These are phyloP conservation scores for Daboia siamensis DNA, from an alignment of 2,113 vertebrate species.

Conservation along the genomic window DNA sequence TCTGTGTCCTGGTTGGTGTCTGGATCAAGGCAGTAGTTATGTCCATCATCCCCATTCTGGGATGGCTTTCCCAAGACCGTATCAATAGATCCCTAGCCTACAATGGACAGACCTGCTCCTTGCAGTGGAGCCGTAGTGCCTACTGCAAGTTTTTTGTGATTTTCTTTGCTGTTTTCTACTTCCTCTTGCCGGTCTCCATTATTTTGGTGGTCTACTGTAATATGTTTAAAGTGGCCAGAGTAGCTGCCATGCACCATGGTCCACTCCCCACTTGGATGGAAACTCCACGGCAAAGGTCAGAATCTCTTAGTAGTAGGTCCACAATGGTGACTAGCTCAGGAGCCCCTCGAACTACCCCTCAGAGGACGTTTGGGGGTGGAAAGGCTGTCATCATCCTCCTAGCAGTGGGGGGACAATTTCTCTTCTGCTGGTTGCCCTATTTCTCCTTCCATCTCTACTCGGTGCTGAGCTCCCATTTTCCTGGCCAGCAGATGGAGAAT, in stretches of 20 bases:
- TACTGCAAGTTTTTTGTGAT: slow-evolving; percentile 87
- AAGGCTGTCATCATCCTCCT: slow-evolving; percentile 87
- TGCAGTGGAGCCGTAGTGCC: slow-evolving; percentile 85
- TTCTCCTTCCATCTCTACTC: slow-evolving; percentile 95
- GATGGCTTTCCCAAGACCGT: slow-evolving; percentile 79
- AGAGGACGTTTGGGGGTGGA: slow-evolving; percentile 88
- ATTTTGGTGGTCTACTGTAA: slow-evolving; percentile 95
- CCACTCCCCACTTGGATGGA: slow-evolving; percentile 92
- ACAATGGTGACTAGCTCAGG: slow-evolving; percentile 89
- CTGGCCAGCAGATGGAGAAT: slow-evolving; percentile 79
- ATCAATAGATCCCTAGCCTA: slow-evolving; percentile 25
- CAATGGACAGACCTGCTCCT: slow-evolving; percentile 78
- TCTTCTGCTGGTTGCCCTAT: slow-evolving; percentile 96
- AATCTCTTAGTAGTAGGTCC: slow-evolving; percentile 89
- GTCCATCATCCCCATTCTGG: slow-evolving; percentile 86
- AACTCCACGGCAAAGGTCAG: slow-evolving; percentile 81
- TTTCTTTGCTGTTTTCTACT: slow-evolving; percentile 89
- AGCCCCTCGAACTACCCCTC: slow-evolving; percentile 83
- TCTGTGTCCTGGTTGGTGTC: slow-evolving; percentile 83
- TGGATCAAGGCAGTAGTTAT: slow-evolving; percentile 94
- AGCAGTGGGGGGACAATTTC: slow-evolving; percentile 92
- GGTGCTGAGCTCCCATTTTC: slow-evolving; percentile 74
- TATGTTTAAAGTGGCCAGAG: slow-evolving; percentile 96
- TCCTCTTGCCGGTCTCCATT: slow-evolving; percentile 88
- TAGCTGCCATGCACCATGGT: slow-evolving; percentile 92